Base-by-base conservation (phyloP, 2,888 invertebrate genomes). In the Stegana nigrithorax region DNA sequence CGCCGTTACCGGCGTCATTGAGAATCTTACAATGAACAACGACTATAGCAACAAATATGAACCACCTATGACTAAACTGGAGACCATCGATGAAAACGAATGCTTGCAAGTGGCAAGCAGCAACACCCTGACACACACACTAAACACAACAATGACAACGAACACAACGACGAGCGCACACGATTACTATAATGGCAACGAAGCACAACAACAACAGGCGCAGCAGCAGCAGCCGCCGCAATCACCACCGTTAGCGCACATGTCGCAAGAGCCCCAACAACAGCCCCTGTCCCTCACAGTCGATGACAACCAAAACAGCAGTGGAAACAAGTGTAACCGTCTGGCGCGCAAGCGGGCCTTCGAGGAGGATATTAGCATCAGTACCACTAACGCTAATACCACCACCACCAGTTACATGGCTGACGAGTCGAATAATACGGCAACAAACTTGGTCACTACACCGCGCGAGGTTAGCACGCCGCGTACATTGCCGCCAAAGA, bases 261-360 rank as follows among this genome's bases (percentile, higher is more conserved):
- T 5, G 6, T 5, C 17, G 39, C 39, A 10, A 32, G 12, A n/a
- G 39, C 14, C 39, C n/a, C 5, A n/a, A 2, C 39, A 39, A 6
- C n/a, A n/a, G n/a, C n/a, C n/a, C n/a, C n/a, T n/a, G n/a, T n/a
- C n/a, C n/a, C n/a, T n/a, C n/a, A n/a, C n/a, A n/a, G n/a, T n/a
- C n/a, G n/a, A n/a, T n/a, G 50, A 51, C 17, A 71, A 68, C 25
- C 71, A 70, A 47, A 73, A 65, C 62, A 68, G 70, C 62, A 76
- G 69, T 67, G 58, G 63, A 56, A 66, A 66, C 60, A 64, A 59
- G 66, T 68, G 65, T 62, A 67, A 69, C 53, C 73, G 64, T 5
- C 53, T 62, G 67, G 78, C 83, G 6, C 80, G 84, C 23, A 84
- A 84, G 71, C 79, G 86, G 14, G 82, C 81, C 63, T 86, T 80